Evolutionary conservation across 2,113 vertebrate species (phyloP).

Genomic region (Xiphophorus maculatus): DNA sequence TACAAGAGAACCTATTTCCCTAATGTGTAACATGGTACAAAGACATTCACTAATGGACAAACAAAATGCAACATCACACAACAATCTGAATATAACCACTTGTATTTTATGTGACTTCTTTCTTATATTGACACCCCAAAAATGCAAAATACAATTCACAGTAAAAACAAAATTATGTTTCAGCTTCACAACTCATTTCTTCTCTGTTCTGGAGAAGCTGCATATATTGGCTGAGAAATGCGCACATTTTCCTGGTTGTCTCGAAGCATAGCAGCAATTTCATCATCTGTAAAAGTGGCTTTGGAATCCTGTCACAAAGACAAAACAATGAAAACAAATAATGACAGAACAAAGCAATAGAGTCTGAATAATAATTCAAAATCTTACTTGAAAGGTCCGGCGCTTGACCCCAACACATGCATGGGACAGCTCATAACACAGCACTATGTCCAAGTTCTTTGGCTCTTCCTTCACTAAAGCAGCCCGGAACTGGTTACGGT

Average conservation of each 20-base stretch:
- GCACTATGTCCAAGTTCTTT: constrained; percentile 42
- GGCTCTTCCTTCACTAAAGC: constrained; percentile 47
- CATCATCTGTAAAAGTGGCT: constrained; percentile 37
- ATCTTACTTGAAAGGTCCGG: constrained; percentile 53
- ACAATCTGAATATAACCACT: background rate
- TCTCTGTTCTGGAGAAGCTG: constrained; percentile 6
- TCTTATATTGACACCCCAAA: background rate
- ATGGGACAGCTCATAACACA: constrained; percentile 70
- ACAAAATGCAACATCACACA: background rate
- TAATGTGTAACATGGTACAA: too few relatives aligned
- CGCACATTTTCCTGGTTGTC: constrained; percentile 59
- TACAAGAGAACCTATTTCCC: too few relatives aligned
- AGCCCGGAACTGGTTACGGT: constrained; percentile 42
- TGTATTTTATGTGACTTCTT: background rate
- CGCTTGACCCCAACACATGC: constrained; percentile 69
- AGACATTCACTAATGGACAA: background rate
- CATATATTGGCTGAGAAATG: constrained; percentile 38
- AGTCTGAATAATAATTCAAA: background rate
- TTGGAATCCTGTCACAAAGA: constrained; percentile 46
- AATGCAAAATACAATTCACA: background rate
- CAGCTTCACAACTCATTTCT: constrained; percentile 60
- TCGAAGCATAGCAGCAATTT: constrained; percentile 53
- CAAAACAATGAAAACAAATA: background rate
- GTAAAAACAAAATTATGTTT: background rate
- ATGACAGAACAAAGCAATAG: background rate